Evolutionary conservation across 2,888 invertebrate species (phyloP).

Genomic region (Drosophila neoperkinsi): DNA sequence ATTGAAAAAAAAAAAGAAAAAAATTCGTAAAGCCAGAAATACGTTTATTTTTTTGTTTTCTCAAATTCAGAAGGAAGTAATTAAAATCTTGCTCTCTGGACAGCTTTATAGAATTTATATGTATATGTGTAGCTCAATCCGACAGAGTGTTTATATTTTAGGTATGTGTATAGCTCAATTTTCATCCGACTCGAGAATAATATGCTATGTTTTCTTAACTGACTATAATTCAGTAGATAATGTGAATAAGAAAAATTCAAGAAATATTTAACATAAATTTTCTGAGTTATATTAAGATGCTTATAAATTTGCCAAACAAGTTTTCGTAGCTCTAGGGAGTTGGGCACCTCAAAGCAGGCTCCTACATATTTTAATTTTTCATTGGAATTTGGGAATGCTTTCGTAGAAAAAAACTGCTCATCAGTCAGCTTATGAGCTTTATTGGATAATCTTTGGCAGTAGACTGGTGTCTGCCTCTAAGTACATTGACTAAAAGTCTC

Average conservation of each 20-base stretch:
- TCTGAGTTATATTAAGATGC: background rate
- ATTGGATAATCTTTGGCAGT: background rate
- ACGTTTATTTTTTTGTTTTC: too few species aligned
- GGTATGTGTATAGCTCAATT: background rate
- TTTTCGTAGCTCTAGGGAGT: background rate
- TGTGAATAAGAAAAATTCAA: background rate
- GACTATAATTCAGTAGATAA: background rate
- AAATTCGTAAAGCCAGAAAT: too few species aligned
- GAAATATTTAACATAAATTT: background rate
- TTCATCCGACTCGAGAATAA: background rate
- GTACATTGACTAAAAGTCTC: slow-evolving; percentile 2
- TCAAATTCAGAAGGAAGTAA: background rate
- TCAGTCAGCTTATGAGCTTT: slow-evolving; percentile 8
- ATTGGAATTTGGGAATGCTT: background rate
- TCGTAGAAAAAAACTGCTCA: background rate
- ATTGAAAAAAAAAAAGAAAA: too few species aligned
- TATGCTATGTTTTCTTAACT: background rate
- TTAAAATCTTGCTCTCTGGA: background rate
- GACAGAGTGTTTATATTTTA: background rate
- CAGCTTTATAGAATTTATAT: background rate
- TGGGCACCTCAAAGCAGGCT: background rate
- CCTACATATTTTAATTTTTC: background rate
- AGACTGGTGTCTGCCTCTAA: background rate
- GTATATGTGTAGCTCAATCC: background rate
- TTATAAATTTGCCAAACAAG: background rate